A percentile compares a stretch with the other conserved stretches of the same genome.
Evolutionary conservation across 2,113 vertebrate species (phyloP).

Genomic region (Meriones unguiculatus): DNA sequence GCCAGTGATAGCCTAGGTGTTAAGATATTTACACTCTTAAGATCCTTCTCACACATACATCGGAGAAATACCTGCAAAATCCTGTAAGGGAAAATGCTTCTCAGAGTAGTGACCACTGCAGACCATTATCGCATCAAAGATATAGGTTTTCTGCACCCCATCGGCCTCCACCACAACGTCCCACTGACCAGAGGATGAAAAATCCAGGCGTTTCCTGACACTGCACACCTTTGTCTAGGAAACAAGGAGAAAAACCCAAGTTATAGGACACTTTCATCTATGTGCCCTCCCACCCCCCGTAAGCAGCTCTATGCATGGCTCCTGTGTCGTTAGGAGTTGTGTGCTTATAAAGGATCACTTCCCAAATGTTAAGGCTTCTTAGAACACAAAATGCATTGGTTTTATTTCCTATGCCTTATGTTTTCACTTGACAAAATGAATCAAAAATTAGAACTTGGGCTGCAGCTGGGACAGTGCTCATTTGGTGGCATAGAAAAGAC

Average conservation of each 20-base stretch:
- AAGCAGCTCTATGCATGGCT: neutral
- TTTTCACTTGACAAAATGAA: neutral
- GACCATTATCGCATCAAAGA: constrained; percentile 91
- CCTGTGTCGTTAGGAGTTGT: neutral
- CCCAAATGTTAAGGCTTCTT: neutral
- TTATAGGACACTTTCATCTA: neutral
- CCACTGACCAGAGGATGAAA: constrained; percentile 90
- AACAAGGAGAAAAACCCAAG: neutral
- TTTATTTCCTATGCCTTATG: neutral
- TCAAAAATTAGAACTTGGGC: neutral
- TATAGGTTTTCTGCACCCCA: constrained; percentile 82
- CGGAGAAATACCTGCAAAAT: constrained; percentile 88
- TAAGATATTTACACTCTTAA: neutral
- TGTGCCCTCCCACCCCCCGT: neutral
- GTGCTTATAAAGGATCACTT: neutral
- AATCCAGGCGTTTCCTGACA: constrained; percentile 87
- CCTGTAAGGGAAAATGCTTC: constrained; percentile 85
- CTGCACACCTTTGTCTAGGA: constrained; percentile 89
- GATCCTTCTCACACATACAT: neutral
- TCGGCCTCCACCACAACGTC: constrained; percentile 85
- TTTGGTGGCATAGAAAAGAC: neutral
- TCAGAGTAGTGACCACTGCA: constrained; percentile 90
- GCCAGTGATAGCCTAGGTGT: neutral
- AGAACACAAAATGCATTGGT: neutral
- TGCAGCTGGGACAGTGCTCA: neutral